Evolutionary conservation across 64 coral and sea anemone genomes (phyloP), one percentile per base, ranked within the genome.

Genomic region (Dendronephthya gigantea): DNA sequence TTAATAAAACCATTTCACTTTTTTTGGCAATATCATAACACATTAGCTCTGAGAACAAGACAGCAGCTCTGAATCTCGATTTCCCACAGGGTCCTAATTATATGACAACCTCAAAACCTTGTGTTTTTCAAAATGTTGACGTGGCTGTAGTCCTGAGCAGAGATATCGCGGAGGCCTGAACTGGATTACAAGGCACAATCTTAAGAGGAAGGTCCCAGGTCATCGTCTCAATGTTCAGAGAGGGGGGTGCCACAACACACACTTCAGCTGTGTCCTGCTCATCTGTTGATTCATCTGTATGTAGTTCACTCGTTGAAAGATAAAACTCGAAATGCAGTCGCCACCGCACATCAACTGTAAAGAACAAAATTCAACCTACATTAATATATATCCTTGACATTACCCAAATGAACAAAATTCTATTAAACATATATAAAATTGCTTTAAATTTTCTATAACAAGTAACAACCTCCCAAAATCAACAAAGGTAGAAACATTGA

Each of bases 321-420:
- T 91, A 85, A 98, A 98, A 98, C 72, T 98, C 95, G 83, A 98
- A 98, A 84, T 98, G 95, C 52, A 98, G 90, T 56, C 92, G 87
- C 95, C 95, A 98, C 68, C 87, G 93, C 55, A 98, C 49, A 82
- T 89, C 92, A 90, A 98, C 95, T 98, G 47, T 7, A 74, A 88
- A 85, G 38, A 10, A 84, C 66, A 83, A 32, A 34, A 76, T 88
- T 1, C 15, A 86, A 0, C 0, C 7, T 62, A 19, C 6, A 25
- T 70, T n/a, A 70, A 9, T 70, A 70, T 70, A 31, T 70, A 70
- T 9, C 66, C 17, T 25, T 70, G n/a, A n/a, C n/a, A n/a, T n/a
- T n/a, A n/a, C n/a, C n/a, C n/a, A n/a, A n/a, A n/a, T n/a, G n/a
- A n/a, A n/a, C n/a, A n/a, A n/a, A n/a, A n/a, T n/a, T n/a, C n/a